A percentile compares a stretch with the other conserved stretches of the same genome.
Evolutionary conservation across 2,888 invertebrate genomes (phyloP).

Genomic region (Pycnomerus fuliginosus): DNA sequence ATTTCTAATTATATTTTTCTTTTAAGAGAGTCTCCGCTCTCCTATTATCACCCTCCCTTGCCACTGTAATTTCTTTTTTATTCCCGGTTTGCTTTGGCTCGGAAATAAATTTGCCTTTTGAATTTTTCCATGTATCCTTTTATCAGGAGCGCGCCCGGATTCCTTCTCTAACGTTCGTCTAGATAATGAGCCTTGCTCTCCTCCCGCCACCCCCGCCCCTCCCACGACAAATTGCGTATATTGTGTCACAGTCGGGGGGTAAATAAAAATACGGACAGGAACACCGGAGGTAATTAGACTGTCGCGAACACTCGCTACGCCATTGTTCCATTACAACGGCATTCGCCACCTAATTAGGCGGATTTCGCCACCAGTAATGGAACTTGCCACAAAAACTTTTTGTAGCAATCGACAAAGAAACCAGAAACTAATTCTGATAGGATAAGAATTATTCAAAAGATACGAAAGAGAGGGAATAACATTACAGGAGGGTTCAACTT

Average conservation of each 20-base stretch:
- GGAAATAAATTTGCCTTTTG: conserved; percentile 49
- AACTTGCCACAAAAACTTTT: no score
- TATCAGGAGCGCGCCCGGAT: conserved; percentile 34
- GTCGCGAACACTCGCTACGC: conserved; percentile 54
- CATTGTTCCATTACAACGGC: conserved; percentile 14
- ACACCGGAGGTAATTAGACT: conserved; percentile 54
- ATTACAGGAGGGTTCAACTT: no score
- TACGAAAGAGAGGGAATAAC: no score
- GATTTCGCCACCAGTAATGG: conserved; percentile 12
- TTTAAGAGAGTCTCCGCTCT: conserved; percentile 40
- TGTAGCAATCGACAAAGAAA: no score
- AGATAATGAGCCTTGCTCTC: conserved; percentile 38
- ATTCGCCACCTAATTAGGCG: conserved; percentile 17
- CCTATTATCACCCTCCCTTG: conserved; percentile 47
- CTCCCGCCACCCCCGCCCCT: conserved; percentile 17
- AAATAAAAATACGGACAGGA: conserved; percentile 48
- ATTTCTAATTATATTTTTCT: conserved; percentile 51
- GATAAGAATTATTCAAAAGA: no score
- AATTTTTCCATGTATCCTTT: conserved; percentile 49
- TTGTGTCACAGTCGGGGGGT: conserved; percentile 51
- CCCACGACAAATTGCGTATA: conserved; percentile 51
- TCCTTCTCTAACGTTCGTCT: conserved; percentile 31
- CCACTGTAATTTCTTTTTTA: conserved; percentile 43
- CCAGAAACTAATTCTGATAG: no score
- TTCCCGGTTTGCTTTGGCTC: conserved; percentile 31